Conservation (phyloP, 2,888 invertebrate genomes). For the Antheraea yamamai region DNA sequence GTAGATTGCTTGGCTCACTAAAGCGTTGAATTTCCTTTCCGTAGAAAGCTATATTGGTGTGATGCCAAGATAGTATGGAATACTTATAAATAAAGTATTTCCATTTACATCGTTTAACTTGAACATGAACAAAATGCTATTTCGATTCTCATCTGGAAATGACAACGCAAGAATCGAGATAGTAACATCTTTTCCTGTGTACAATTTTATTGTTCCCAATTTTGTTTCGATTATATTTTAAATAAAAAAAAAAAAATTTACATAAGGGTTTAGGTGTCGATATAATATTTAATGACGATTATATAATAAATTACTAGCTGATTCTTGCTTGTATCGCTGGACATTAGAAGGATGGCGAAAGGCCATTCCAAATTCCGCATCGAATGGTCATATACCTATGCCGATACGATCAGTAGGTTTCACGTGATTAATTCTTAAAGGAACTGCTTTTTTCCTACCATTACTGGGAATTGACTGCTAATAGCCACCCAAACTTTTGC, state of each 20-base stretch:
- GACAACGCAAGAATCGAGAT: background rate
- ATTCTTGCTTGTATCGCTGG: no score
- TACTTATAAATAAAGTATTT: slow-evolving; percentile 14
- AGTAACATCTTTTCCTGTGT: background rate
- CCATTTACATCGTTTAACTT: slow-evolving; percentile 5
- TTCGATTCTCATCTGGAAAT: background rate
- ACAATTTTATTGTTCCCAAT: background rate
- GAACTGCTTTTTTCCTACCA: no score
- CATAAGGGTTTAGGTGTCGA: no score
- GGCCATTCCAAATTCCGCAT: no score
- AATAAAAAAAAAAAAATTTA: background rate
- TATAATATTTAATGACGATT: no score
- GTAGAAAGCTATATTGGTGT: slow-evolving; percentile 61
- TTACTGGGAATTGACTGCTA: no score
- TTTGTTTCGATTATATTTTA: background rate
- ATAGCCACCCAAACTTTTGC: background rate
- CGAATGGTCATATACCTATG: no score
- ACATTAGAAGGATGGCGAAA: no score
- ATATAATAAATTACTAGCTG: no score
- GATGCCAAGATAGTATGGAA: slow-evolving; percentile 45
- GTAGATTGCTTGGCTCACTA: slow-evolving; percentile 52
- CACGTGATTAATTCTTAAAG: no score
- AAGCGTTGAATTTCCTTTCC: slow-evolving; percentile 47
- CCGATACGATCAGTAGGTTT: no score
- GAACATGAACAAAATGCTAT: slow-evolving; percentile 10